Conservation (phyloP, 2,888 invertebrate species). For the Ethmia dodecea region DNA sequence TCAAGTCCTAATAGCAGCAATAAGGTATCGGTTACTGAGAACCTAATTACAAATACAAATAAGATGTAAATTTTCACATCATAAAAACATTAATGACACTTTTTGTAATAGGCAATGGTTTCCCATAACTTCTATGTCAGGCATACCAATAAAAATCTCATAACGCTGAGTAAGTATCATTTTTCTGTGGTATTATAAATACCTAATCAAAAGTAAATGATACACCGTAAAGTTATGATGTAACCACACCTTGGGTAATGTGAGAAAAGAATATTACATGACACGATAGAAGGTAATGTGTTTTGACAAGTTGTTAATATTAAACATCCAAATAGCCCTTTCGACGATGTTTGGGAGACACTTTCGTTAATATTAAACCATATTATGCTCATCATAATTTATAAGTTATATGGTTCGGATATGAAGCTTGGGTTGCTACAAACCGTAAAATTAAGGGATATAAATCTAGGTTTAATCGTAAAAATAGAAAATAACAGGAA, state of each 20-base stretch:
- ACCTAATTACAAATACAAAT: constrained; percentile 9
- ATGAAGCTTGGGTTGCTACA: too few species aligned
- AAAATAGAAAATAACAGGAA: too few species aligned
- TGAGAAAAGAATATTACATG: constrained; percentile 19
- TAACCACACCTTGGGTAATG: constrained; percentile 36
- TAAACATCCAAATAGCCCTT: constrained; percentile 5
- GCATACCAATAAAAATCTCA: constrained; percentile 10
- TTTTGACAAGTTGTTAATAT: constrained; percentile 14
- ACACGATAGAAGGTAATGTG: constrained; percentile 5
- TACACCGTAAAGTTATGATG: constrained; percentile 7
- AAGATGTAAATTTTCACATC: constrained; percentile 19
- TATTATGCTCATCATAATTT: too few species aligned
- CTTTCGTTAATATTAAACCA: too few species aligned
- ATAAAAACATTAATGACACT: constrained; percentile 16
- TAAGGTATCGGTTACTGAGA: too few species aligned
- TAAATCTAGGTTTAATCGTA: too few species aligned
- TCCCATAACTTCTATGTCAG: constrained; percentile 3
- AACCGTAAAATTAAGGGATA: too few species aligned
- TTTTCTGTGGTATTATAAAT: constrained; percentile 40
- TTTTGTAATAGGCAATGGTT: constrained; percentile 5
- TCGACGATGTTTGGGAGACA: too few species aligned
- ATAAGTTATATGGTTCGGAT: too few species aligned
- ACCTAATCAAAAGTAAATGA: constrained; percentile 43
- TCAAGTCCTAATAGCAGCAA: too few species aligned
- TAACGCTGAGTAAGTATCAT: constrained; percentile 27